phyloP scores from a whole-genome alignment of 2,888 invertebrate species.

The Ptilodon capucinus region DNA sequence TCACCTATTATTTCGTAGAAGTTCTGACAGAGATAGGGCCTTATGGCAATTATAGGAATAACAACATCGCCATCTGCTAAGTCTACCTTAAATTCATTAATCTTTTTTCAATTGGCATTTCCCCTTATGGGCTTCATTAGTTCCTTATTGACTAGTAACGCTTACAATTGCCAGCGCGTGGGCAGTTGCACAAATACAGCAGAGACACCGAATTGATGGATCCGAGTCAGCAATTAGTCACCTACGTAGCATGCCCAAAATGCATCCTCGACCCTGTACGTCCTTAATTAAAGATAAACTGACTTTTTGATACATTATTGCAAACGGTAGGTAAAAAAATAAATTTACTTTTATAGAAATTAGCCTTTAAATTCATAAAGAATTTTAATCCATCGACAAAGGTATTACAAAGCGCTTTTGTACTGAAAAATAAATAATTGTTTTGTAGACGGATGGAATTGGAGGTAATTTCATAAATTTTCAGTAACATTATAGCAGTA shows the following conservation, averaged over 20 bases:
- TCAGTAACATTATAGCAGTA: too few relatives aligned
- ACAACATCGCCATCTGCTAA: neutral
- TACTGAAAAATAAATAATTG: too few relatives aligned
- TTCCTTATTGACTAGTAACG: neutral
- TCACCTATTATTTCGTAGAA: too few relatives aligned
- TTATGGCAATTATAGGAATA: too few relatives aligned
- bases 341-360: too few relatives aligned
- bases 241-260: neutral
- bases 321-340: too few relatives aligned
- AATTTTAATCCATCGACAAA: too few relatives aligned
- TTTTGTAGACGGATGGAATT: too few relatives aligned
- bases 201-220: neutral
- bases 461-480: too few relatives aligned
- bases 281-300: neutral
- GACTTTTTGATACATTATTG: neutral
- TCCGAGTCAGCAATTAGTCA: neutral
- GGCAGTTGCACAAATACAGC: neutral
- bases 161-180: neutral
- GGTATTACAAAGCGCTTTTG: too few relatives aligned
- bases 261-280: neutral
- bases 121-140: neutral
- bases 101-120: neutral
- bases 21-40: too few relatives aligned
- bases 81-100: neutral
- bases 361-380: too few relatives aligned